Evolutionary conservation across 1,140 invertebrate species (phyloP).

Genomic region (Calliphora vicina): DNA sequence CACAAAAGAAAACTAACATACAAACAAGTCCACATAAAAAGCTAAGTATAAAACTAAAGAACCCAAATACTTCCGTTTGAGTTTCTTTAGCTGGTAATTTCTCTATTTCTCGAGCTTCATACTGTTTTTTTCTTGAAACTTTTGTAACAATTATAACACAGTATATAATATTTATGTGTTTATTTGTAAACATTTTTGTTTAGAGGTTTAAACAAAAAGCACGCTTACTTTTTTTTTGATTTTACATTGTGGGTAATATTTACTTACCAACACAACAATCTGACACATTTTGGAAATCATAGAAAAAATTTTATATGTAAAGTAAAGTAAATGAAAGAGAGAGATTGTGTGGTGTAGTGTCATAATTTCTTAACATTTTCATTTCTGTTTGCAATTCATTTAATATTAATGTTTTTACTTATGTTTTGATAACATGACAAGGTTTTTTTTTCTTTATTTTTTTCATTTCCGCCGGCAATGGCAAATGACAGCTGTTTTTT

Average conservation of each 20-base stretch:
- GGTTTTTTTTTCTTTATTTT: not conserved
- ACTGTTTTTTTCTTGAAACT: not conserved
- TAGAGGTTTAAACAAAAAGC: not conserved
- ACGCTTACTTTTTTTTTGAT: too few species aligned
- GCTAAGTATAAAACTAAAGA: not conserved
- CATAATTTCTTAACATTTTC: not conserved
- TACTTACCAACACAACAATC: not conserved
- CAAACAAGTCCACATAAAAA: not conserved
- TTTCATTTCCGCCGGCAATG: conserved; percentile 15
- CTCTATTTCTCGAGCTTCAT: not conserved
- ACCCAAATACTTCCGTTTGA: not conserved
- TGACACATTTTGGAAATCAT: not conserved
- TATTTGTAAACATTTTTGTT: not conserved
- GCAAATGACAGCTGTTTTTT: conserved; percentile 19
- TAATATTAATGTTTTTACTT: conserved; percentile 6
- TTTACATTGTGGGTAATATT: not conserved
- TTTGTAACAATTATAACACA: not conserved
- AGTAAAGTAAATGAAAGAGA: too few species aligned
- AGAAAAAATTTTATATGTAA: too few species aligned
- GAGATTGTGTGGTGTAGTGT: not conserved
- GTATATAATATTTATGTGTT: not conserved
- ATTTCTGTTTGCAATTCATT: not conserved
- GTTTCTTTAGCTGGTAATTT: not conserved
- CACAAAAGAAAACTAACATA: not conserved
- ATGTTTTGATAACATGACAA: conserved; percentile 13